Evolutionary conservation across 2,113 vertebrate species (phyloP), one percentile per base, ranked within the genome.

Genomic region (Spilogale gracilis): DNA sequence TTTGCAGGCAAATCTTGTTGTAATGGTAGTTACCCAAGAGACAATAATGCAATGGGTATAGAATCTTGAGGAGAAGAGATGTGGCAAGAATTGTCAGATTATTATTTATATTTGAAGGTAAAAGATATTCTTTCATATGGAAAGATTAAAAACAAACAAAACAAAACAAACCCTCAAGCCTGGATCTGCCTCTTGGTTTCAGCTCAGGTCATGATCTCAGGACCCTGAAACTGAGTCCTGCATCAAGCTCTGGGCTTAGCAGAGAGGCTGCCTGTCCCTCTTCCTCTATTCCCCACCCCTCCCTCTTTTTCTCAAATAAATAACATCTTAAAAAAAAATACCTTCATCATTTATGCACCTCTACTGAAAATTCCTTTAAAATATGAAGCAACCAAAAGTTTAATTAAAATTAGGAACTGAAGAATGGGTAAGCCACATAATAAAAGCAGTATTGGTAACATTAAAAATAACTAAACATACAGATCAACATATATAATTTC

Each of bases 351-450:
- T 86, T 82, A 67, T 52, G 12, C 67, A 43, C 54, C 6, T 65
- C 20, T 86, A n/a, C 69, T 81, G 50, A 85, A 86, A 86, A 81
- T 54, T 90, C 69, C 60, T 93, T 96, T n/a, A 86, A 83, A 92
- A 76, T 73, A 86, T 58, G 73, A 74, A 80, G 5, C 56, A 85
- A 48, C 43, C 48, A 74, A 86, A 95, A 95, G 65, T 85, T 18
- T n/a, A 61, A 74, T 50, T 86, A 90, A 90, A 93, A 50, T 86
- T 81, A 90, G 69, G 56, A 95, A 90, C 56, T 76, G 18, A 76
- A n/a, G 65, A 89, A 80, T 12, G 21, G 5, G 23, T 50, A 90
- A 58, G 7, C 54, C 79, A 86, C n/a, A 14, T 71, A 93, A 73
- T 54, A 84, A 89, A 89, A 73, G 32, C 16, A 32, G 38, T 65